Evolutionary conservation across 2,888 invertebrate species (phyloP).

Genomic region (Nephrotoma guestfalica): DNA sequence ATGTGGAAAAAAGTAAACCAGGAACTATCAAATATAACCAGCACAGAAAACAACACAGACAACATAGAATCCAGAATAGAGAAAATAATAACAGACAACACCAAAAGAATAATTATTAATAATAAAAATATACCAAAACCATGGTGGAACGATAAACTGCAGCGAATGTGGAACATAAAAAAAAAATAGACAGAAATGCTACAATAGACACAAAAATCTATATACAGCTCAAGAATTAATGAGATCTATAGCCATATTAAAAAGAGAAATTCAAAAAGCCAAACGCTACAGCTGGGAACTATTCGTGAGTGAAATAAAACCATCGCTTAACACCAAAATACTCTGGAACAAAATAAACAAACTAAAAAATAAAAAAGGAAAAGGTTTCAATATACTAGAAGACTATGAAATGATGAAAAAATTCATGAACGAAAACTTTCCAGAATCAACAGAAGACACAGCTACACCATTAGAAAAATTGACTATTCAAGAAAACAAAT

Average conservation of each 20-base stretch:
- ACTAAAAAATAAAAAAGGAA: no score
- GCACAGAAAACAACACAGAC: no score
- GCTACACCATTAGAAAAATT: neutral
- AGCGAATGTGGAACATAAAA: neutral
- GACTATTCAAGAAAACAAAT: neutral
- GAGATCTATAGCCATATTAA: neutral
- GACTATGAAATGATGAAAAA: no score
- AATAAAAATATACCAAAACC: no score
- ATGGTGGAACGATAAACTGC: neutral
- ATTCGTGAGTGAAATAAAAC: neutral
- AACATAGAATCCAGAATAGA: neutral
- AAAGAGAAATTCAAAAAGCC: neutral
- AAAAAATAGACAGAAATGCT: no score
- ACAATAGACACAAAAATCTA: no score
- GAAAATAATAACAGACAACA: neutral
- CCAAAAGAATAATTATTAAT: neutral
- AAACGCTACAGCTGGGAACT: neutral
- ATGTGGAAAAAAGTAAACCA: neutral
- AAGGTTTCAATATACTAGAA: no score
- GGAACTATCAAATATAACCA: no score
- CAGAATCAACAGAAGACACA: neutral
- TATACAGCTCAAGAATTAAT: neutral
- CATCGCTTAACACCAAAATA: neutral
- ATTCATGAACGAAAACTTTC: no score
- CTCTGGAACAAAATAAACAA: neutral